phyloP scores from a whole-genome alignment of 2,888 invertebrate species.

The Nemoura dubitans region DNA sequence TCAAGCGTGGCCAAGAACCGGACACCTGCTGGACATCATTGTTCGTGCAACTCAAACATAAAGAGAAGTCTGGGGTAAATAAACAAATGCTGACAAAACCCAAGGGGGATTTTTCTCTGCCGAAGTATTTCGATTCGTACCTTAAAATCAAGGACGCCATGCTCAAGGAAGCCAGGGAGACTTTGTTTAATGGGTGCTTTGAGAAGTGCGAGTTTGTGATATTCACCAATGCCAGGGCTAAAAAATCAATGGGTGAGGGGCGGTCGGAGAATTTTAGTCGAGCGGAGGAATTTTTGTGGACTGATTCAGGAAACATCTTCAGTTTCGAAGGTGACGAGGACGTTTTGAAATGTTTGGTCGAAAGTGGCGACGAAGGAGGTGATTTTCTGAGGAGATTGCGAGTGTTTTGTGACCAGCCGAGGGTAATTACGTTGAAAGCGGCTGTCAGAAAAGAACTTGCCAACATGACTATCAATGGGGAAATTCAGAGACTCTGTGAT shows the following conservation, averaged over 20 bases:
- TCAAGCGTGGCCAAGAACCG: not conserved
- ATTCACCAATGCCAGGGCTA: not conserved
- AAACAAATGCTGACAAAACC: not conserved
- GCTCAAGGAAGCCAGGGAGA: not conserved
- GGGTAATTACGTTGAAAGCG: not conserved
- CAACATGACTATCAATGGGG: not conserved
- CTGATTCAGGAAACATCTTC: not conserved
- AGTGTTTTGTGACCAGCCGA: not conserved
- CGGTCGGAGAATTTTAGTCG: too few relatives aligned
- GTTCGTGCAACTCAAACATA: not conserved
- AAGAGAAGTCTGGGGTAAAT: not conserved
- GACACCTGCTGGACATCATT: not conserved
- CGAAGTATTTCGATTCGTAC: not conserved
- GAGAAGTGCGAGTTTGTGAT: not conserved
- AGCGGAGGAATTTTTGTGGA: not conserved
- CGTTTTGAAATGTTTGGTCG: not conserved
- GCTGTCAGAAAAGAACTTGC: not conserved
- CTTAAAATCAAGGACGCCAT: not conserved
- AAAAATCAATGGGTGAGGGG: too few relatives aligned
- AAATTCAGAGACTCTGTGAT: not conserved
- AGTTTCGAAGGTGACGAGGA: not conserved
- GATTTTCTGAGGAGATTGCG: not conserved
- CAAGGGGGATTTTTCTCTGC: not conserved
- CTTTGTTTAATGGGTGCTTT: not conserved
- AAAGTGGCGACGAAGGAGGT: not conserved